Base-by-base conservation (phyloP, 2,113 vertebrate species). In the Corythornis cristatus region DNA sequence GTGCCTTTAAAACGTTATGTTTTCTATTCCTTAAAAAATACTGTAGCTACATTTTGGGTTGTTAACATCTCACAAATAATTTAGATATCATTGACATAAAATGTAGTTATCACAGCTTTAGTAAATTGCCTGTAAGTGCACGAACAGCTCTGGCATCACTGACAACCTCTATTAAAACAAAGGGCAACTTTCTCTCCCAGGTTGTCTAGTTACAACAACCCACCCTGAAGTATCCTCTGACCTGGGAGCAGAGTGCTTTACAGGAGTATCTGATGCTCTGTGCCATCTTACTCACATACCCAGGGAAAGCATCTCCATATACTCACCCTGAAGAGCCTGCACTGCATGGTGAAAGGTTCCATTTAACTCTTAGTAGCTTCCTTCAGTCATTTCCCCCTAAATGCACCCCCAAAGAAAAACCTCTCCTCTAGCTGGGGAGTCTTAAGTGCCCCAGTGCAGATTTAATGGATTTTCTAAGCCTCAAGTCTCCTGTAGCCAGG, bases 1-100 rank as follows among this genome's bases (percentile, higher is more conserved):
- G 26, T 86, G 14, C 33, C 8, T 61, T 50, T 88, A 93, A 93
- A 79, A 78, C 70, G 15, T 67, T 45, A 21, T 1, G 12, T 62
- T 79, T 29, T 91, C 42, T 50, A 11, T n/a, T 87, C 43, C 42
- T 91, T 86, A 74, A 35, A 75, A 88, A 54, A 73, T 54, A 50
- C 11, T 67, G 15, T 51, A 14, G 17, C n/a, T 77, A 48, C 48
- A 48, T 71, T 87, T 77, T 84, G 83, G 54, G 68, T 62, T 93
- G 25, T 29, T 82, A 64, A 79, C 94, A 95, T 66, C 19, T 57
- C 67, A 86, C 45, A 92, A 94, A 82, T 84, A 72, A 75, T 91
- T 94, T 50, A 83, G 31, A 48, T 43, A 37, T 45, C 29, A 67
- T 80, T 68, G 21, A 51, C 31, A 90, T 73, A 79, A 95, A 22